phyloP scores from a whole-genome alignment of 2,888 invertebrate genomes.

The Coelinius sp. region DNA sequence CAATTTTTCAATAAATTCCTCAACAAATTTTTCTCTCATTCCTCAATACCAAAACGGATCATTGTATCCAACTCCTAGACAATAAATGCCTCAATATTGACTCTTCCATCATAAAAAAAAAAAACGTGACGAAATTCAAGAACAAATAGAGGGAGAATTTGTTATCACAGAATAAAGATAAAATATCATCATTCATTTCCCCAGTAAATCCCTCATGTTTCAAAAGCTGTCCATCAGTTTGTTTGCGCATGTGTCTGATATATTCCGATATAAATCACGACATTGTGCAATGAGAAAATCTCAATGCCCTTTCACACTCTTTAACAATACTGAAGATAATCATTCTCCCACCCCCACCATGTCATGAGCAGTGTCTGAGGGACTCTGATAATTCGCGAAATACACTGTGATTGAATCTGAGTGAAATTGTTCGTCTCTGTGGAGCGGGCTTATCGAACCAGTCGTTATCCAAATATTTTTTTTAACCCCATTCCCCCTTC shows the following conservation, averaged over 20 bases:
- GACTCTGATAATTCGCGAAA: slow-evolving; percentile 38
- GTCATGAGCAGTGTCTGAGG: slow-evolving; percentile 7
- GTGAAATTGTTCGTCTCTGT: slow-evolving; percentile 39
- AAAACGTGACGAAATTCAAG: background rate
- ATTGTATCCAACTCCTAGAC: too few relatives aligned
- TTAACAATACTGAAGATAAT: background rate
- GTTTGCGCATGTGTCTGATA: slow-evolving; percentile 5
- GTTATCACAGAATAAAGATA: background rate
- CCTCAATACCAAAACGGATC: too few relatives aligned
- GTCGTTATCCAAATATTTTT: slow-evolving; percentile 47
- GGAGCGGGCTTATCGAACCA: slow-evolving; percentile 41
- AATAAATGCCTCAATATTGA: too few relatives aligned
- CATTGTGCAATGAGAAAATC: slow-evolving; percentile 1
- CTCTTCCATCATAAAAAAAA: too few relatives aligned
- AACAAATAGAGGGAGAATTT: background rate
- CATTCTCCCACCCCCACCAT: slow-evolving; percentile 6
- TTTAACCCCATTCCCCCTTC: slow-evolving; percentile 20
- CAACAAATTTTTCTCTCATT: too few relatives aligned
- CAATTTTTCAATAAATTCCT: too few relatives aligned
- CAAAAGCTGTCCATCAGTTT: slow-evolving; percentile 13
- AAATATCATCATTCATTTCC: background rate
- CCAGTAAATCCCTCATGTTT: background rate
- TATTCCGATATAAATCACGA: slow-evolving; percentile 1
- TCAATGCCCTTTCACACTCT: slow-evolving; percentile 23
- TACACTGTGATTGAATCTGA: slow-evolving; percentile 38